Evolutionary conservation across 2,797 vertebrate species (phyloP).

Genomic region (Meda fulgida): DNA sequence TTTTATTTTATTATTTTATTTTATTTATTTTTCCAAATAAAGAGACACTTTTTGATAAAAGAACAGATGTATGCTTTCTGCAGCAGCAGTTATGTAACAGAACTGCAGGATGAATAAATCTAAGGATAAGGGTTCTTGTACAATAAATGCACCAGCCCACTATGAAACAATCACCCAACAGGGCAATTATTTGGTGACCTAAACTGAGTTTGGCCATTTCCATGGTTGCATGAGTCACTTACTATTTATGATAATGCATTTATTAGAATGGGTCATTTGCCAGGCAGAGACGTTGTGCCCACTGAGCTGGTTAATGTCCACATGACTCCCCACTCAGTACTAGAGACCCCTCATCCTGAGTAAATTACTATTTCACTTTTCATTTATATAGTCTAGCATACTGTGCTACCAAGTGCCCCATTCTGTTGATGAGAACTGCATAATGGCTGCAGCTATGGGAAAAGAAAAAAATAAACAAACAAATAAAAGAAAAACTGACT

Average conservation of each 20-base stretch:
- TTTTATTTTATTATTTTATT: background rate
- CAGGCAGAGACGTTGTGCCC: constrained; percentile 17
- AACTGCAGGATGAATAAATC: constrained; percentile 25
- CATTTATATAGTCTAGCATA: constrained; percentile 28
- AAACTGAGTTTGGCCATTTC: constrained; percentile 29
- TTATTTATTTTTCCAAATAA: background rate
- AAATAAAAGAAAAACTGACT: constrained; percentile 3
- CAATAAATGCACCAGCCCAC: constrained; percentile 26
- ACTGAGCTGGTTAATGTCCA: constrained; percentile 39
- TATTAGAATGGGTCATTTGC: constrained; percentile 45
- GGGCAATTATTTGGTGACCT: constrained; percentile 7
- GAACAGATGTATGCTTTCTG: background rate
- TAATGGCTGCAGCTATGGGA: constrained; percentile 17
- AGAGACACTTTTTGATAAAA: background rate
- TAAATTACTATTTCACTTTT: constrained; percentile 44
- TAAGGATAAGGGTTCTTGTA: constrained; percentile 1
- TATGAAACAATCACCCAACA: constrained; percentile 14
- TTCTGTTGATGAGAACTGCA: constrained; percentile 28
- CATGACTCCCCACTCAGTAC: constrained; percentile 38
- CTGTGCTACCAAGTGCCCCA: background rate
- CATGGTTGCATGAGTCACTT: constrained; percentile 27
- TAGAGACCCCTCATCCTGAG: constrained; percentile 30
- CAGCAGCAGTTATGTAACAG: constrained; percentile 30
- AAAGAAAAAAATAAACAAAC: background rate
- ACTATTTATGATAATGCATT: constrained; percentile 39